Conservation (phyloP, 2,113 vertebrate genomes). For the Anolis carolinensis region DNA sequence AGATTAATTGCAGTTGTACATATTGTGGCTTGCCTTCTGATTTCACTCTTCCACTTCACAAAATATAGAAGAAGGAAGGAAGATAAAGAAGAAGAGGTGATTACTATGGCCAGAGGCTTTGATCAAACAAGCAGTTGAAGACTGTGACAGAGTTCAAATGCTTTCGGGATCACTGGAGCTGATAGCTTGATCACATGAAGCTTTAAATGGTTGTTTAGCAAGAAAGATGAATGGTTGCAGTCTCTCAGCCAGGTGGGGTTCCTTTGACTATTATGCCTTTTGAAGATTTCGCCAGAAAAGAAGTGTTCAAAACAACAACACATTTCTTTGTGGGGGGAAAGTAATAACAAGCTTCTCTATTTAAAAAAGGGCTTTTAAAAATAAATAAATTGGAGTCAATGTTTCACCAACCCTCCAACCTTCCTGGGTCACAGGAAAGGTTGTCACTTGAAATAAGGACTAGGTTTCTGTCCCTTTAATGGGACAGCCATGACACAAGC, state of each 20-base stretch:
- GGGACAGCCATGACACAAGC: too few species aligned
- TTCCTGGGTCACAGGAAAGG: too few species aligned
- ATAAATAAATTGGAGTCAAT: too few species aligned
- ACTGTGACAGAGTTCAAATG: constrained; percentile 78
- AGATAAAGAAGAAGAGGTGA: constrained; percentile 58
- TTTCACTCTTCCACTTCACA: constrained; percentile 66
- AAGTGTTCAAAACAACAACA: background rate
- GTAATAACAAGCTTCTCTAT: constrained; percentile 51
- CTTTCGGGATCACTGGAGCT: constrained; percentile 74
- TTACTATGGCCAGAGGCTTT: constrained; percentile 76
- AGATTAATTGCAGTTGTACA: constrained; percentile 78
- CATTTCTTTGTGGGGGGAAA: constrained; percentile 19
- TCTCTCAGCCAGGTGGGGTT: constrained; percentile 63
- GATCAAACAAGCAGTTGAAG: constrained; percentile 75
- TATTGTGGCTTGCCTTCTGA: constrained; percentile 35
- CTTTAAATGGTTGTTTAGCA: constrained; percentile 82
- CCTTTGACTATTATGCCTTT: constrained; percentile 63
- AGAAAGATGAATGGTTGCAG: constrained; percentile 73
- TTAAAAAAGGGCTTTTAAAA: background rate
- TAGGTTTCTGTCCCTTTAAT: too few species aligned
- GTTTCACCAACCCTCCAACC: too few species aligned
- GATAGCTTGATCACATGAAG: constrained; percentile 80
- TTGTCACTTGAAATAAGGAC: too few species aligned
- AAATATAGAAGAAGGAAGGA: constrained; percentile 67
- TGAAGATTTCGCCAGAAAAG: constrained; percentile 59